Evolutionary conservation across 2,888 invertebrate genomes (phyloP).

Genomic region (Galeopsomyia nigrocyanea): DNA sequence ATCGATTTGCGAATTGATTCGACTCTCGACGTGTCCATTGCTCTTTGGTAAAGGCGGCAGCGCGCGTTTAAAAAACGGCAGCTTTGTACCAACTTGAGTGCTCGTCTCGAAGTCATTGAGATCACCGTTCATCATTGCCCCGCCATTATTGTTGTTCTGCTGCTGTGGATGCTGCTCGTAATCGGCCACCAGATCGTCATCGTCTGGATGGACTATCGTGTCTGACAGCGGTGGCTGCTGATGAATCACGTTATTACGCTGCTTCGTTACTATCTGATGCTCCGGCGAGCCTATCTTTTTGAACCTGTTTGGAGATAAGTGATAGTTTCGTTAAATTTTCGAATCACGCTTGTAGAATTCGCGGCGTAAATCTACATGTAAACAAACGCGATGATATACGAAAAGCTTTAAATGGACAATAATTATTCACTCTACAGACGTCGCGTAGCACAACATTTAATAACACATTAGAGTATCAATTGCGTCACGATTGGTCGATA

Average conservation of each 20-base stretch:
- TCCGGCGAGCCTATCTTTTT: slow-evolving; percentile 72
- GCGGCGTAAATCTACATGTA: too few relatives aligned
- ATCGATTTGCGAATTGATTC: neutral
- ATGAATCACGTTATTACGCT: slow-evolving; percentile 27
- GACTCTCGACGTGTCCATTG: slow-evolving; percentile 65
- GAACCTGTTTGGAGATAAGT: slow-evolving; percentile 32
- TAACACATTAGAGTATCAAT: slow-evolving; percentile 51
- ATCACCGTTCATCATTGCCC: slow-evolving; percentile 47
- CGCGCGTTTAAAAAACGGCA: slow-evolving; percentile 76
- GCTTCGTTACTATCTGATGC: slow-evolving; percentile 53
- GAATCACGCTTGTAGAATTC: neutral
- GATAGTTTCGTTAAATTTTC: neutral
- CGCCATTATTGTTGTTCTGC: slow-evolving; percentile 62
- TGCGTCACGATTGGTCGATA: too few relatives aligned
- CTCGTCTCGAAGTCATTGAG: slow-evolving; percentile 50
- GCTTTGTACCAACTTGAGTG: slow-evolving; percentile 67
- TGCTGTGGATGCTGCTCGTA: slow-evolving; percentile 50
- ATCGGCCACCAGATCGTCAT: slow-evolving; percentile 44
- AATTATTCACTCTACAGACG: neutral
- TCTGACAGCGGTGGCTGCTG: slow-evolving; percentile 29
- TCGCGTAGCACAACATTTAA: neutral
- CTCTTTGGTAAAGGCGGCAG: slow-evolving; percentile 77
- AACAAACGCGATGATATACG: too few relatives aligned
- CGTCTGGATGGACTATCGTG: slow-evolving; percentile 34
- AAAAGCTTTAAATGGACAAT: neutral